Conservation (phyloP, 2,888 invertebrate species). For the Dicyrtoma fusca region DNA sequence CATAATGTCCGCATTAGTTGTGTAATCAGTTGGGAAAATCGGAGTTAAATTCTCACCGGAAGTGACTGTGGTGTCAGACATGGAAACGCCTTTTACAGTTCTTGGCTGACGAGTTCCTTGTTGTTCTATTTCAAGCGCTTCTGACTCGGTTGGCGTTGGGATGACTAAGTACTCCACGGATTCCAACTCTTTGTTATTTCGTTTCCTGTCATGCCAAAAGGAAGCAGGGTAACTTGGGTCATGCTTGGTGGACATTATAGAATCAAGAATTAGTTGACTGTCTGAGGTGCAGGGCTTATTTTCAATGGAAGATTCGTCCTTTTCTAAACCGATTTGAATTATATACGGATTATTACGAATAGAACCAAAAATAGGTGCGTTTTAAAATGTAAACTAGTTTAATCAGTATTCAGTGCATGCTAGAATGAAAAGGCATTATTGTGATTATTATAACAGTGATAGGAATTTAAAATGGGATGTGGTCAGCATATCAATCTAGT, state of each 20-base stretch:
- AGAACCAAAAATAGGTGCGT: conserved; percentile 6
- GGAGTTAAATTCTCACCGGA: not conserved
- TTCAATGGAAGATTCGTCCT: conserved; percentile 1
- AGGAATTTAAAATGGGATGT: too few relatives aligned
- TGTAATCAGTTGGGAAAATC: not conserved
- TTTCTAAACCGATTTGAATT: not conserved
- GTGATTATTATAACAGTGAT: too few relatives aligned
- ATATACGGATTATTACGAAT: not conserved
- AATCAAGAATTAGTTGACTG: conserved; percentile 8
- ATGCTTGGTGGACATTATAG: not conserved
- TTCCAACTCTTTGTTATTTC: not conserved
- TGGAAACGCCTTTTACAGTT: conserved; percentile 1
- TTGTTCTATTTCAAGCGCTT: conserved; percentile 5
- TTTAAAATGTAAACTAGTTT: too few relatives aligned
- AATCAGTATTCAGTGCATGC: too few relatives aligned
- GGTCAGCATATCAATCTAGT: too few relatives aligned
- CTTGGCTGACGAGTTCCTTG: not conserved
- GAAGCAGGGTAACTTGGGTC: not conserved
- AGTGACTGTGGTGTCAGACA: not conserved
- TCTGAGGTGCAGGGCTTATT: not conserved
- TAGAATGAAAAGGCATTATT: too few relatives aligned
- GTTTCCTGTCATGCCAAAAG: not conserved
- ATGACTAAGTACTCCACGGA: not conserved
- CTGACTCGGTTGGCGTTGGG: conserved; percentile 5
- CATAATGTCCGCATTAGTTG: not conserved